Conservation (phyloP, 1,140 invertebrate species). For the Globodera ellingtonae region DNA sequence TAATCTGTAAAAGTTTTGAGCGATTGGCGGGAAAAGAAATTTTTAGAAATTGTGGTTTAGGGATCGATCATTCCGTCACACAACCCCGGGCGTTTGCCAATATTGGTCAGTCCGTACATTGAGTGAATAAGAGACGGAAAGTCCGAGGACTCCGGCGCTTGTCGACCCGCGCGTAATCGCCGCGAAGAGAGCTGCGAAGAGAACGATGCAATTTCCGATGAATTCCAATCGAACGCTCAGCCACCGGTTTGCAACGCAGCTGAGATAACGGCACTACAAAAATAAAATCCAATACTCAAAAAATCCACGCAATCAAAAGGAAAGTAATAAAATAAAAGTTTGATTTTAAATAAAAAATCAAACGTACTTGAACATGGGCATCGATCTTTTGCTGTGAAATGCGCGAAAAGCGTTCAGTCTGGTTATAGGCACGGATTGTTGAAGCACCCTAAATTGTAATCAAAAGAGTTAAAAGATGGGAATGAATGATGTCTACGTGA, state of each 20-base stretch:
- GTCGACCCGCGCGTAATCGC: conserved; percentile 46
- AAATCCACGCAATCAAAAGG: neutral
- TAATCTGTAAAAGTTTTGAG: conserved; percentile 20
- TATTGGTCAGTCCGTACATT: conserved; percentile 65
- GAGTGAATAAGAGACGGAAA: conserved; percentile 70
- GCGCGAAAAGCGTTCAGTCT: conserved; percentile 61
- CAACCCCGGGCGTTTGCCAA: neutral
- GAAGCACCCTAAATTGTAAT: conserved; percentile 55
- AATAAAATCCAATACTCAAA: neutral
- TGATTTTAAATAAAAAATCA: conserved; percentile 54
- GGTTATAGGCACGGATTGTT: conserved; percentile 66
- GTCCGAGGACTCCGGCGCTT: conserved; percentile 69
- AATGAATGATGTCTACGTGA: neutral
- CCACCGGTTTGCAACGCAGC: conserved; percentile 65
- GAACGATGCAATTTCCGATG: conserved; percentile 45
- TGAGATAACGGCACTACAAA: conserved; percentile 65
- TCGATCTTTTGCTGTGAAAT: conserved; percentile 67
- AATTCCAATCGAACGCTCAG: conserved; percentile 69
- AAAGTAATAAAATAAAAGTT: neutral
- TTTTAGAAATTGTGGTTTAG: too few relatives aligned
- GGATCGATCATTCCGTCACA: neutral
- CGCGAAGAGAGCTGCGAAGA: conserved; percentile 38
- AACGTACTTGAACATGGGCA: conserved; percentile 67
- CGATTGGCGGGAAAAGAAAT: neutral
- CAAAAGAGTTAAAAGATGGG: neutral